Conservation (phyloP, 2,113 vertebrate species). For the Elanoides forficatus region DNA sequence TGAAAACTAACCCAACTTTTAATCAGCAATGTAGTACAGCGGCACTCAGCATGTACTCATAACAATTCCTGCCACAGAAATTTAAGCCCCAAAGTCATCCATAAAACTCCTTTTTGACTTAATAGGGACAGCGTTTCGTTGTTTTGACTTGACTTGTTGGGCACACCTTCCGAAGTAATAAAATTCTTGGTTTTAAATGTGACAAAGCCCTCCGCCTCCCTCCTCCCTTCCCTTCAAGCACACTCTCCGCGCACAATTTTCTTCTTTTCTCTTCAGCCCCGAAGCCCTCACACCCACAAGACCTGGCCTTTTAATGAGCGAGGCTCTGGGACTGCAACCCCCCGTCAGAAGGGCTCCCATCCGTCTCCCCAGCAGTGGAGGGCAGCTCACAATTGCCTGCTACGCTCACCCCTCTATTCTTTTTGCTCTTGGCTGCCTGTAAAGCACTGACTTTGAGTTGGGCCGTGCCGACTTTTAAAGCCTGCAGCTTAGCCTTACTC, state of each 20-base stretch:
- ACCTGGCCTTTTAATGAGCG: neutral
- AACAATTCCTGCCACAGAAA: neutral
- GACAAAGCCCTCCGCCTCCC: neutral
- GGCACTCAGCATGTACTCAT: neutral
- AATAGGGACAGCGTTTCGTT: neutral
- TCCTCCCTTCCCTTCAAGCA: neutral
- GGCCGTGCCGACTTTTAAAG: neutral
- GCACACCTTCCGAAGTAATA: neutral
- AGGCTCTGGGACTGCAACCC: neutral
- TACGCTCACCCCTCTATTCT: neutral
- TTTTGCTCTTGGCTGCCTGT: neutral
- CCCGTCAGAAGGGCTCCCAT: neutral
- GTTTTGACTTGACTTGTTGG: neutral
- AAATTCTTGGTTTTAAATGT: neutral
- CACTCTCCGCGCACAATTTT: neutral
- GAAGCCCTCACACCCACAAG: neutral
- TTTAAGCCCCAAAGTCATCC: neutral
- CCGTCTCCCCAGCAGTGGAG: accelerated
- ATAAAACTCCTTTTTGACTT: neutral
- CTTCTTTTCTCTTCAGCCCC: neutral
- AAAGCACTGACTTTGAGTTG: neutral
- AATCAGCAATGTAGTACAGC: neutral
- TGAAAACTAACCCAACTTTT: neutral
- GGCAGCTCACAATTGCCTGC: neutral
- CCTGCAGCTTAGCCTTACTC: neutral